Base-by-base conservation (phyloP, 1,140 invertebrate species). In the Cataglyphis hispanica region DNA sequence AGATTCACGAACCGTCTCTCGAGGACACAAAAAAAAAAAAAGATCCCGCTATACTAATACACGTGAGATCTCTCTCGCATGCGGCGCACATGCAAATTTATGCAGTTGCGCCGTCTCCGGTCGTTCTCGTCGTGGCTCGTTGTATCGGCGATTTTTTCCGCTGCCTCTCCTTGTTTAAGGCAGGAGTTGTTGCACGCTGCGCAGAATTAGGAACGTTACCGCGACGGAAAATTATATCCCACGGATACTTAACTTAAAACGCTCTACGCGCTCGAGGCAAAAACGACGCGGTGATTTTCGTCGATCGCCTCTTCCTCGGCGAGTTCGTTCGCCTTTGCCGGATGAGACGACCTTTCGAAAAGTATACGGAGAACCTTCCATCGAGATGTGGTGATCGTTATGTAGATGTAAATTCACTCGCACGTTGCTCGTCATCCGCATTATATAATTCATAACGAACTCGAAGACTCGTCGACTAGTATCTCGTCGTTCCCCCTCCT, bases 11-110 rank as follows among this genome's bases (percentile, higher is more conserved):
- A 69, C n/a, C 66, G 63, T 78, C 63, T 78, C 63, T 81, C 63
- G 74, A 77, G 60, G 10, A 66, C 61, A 58, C 69, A 40, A n/a
- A 70, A 66, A 63, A 43, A 43, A 78, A 16, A 34, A n/a, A 53
- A 67, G 56, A 56, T 86, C 66, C 85, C 85, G 85, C 77, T 86
- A 86, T 72, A 86, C 85, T 83, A 86, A 86, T 83, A 86, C 46
- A 27, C 64, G 31, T 40, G 1, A 11, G 77, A 13, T 11, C 69
- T 58, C 74, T 78, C 56, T 61, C 58, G 58, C 66, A 80, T 81
- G 76, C 84, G 63, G 2, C 37, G 66, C 46, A 11, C 63, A 86
- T 86, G 77, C 85, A 84, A 86, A 83, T 86, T 67, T 70, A 86
- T 86, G 77, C 78, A 72, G 69, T 43, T 40, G 81, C 81, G 81